phyloP scores from a whole-genome alignment of 2,113 vertebrate genomes.

The Morone saxatilis region DNA sequence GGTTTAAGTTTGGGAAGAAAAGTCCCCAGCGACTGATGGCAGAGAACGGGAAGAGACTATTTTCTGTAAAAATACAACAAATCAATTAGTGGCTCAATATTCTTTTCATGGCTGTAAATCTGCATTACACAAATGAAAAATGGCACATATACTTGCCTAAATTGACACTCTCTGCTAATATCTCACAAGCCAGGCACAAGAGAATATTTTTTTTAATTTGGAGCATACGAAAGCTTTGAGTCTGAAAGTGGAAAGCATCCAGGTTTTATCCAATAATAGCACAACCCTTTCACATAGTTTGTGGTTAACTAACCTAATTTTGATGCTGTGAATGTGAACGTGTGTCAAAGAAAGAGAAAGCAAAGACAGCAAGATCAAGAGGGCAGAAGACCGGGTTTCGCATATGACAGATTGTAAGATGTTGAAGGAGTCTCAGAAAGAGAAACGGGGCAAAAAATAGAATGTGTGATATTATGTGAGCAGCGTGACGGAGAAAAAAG shows the following conservation, averaged over 20 bases:
- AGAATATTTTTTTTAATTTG: background rate
- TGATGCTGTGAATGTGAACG: background rate
- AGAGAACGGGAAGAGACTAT: background rate
- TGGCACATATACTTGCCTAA: background rate
- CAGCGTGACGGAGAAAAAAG: background rate
- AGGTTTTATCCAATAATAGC: background rate
- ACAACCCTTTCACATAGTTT: background rate
- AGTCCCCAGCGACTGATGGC: background rate
- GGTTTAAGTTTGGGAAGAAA: background rate
- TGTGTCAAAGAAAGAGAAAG: background rate
- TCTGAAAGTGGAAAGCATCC: background rate
- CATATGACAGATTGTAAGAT: background rate
- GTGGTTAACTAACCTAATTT: background rate
- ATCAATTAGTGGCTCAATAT: background rate
- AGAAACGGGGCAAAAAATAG: background rate
- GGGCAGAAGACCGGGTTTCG: background rate
- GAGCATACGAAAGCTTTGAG: background rate
- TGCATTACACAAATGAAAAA: background rate
- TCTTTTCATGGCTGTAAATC: background rate
- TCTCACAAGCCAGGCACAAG: background rate
- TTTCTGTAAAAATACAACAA: background rate
- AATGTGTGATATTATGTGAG: slow-evolving; percentile 32
- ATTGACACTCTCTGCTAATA: background rate
- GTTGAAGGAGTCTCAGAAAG: background rate
- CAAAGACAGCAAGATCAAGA: background rate